These are phyloP conservation scores for Drosophila subsilvestris DNA, from an alignment of 2,888 invertebrate species.

Conservation along the genomic window DNA sequence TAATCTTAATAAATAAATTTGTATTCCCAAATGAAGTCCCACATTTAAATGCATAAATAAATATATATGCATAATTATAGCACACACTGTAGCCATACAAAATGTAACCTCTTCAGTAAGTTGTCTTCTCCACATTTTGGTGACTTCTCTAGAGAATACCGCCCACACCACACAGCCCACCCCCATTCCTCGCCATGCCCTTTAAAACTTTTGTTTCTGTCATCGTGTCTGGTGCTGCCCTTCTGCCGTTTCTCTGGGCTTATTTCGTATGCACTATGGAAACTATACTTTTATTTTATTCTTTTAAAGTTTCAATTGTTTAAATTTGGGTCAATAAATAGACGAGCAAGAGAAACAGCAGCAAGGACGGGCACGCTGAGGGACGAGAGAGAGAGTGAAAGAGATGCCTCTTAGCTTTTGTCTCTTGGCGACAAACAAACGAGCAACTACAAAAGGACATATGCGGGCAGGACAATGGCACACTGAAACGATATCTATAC, in stretches of 20 bases:
- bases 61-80: not conserved
- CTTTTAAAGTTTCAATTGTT: slow-evolving; percentile 66
- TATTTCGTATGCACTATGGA: slow-evolving; percentile 26
- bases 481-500: slow-evolving; percentile 8
- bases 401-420: slow-evolving; percentile 46
- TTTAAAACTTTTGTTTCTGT: slow-evolving; percentile 36
- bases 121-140: not conserved
- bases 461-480: slow-evolving; percentile 39
- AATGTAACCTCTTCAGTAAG: not conserved
- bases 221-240: slow-evolving; percentile 6
- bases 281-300: slow-evolving; percentile 44
- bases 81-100: not conserved
- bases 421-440: slow-evolving; percentile 64
- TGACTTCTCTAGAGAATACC: not conserved
- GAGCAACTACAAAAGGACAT: slow-evolving; percentile 59
- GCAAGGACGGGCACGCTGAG: slow-evolving; percentile 17
- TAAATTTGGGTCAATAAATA: slow-evolving; percentile 70
- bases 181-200: not conserved
- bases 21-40: not conserved
- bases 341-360: slow-evolving; percentile 9
- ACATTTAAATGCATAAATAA: not conserved
- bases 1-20: not conserved
- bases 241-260: slow-evolving; percentile 22
- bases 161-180: not conserved
- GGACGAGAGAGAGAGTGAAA: slow-evolving; percentile 8